Conservation (phyloP, 2,797 vertebrate species). For the Novumbra hubbsi region DNA sequence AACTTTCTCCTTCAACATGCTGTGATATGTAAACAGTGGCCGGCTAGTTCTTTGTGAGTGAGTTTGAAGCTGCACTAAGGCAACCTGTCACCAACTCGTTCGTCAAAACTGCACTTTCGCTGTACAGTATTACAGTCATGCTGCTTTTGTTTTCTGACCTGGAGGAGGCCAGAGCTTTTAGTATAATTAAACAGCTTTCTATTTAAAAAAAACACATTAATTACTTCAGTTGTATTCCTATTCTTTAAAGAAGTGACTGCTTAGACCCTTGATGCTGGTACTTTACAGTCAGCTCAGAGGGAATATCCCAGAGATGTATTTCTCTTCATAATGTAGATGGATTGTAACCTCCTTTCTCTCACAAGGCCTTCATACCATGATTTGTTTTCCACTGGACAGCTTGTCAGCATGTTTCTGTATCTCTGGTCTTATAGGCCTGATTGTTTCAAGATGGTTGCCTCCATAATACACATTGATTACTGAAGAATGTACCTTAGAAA, state of each 20-base stretch:
- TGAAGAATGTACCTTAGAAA: no score
- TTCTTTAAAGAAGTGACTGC: constrained; percentile 51
- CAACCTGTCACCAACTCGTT: constrained; percentile 70
- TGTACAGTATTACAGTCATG: constrained; percentile 49
- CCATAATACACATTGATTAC: no score
- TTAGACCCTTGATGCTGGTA: constrained; percentile 24
- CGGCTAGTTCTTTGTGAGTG: constrained; percentile 18
- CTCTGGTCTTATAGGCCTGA: no score
- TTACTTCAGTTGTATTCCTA: constrained; percentile 57
- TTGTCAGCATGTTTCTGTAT: no score
- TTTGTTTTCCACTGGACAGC: no score
- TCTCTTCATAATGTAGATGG: no score
- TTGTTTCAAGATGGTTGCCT: no score
- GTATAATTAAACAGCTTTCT: constrained; percentile 68
- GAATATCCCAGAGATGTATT: neutral
- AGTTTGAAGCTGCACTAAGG: constrained; percentile 52
- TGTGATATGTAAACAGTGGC: constrained; percentile 9
- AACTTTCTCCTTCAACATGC: constrained; percentile 7
- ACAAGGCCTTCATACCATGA: no score
- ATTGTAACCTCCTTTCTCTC: no score
- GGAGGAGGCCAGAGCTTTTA: constrained; percentile 68
- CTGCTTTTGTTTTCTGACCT: constrained; percentile 66
- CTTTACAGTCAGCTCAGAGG: neutral
- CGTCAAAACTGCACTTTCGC: constrained; percentile 63
- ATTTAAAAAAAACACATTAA: constrained; percentile 60